Evolutionary conservation across 1,140 invertebrate genomes (phyloP).

Genomic region (Notospermus geniculatus): DNA sequence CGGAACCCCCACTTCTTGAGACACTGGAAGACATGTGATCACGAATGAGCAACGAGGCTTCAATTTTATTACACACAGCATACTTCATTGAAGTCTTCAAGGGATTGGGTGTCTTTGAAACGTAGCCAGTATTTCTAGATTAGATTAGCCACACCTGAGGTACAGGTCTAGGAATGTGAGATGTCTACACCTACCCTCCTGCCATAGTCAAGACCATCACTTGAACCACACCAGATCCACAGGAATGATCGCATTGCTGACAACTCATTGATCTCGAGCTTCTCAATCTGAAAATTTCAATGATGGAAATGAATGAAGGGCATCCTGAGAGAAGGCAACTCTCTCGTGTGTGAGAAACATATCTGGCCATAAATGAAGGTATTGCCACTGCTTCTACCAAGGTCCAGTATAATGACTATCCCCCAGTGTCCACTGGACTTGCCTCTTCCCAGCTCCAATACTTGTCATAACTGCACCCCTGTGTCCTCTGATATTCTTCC

Average conservation of each 20-base stretch:
- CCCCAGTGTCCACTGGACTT: no score
- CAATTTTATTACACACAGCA: no score
- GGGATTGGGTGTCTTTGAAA: no score
- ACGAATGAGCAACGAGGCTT: no score
- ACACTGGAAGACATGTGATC: slow-evolving; percentile 74
- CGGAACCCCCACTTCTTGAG: slow-evolving; percentile 95
- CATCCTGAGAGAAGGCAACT: no score
- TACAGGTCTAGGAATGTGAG: background rate
- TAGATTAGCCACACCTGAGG: background rate
- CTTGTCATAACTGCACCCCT: slow-evolving; percentile 71
- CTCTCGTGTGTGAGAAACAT: no score
- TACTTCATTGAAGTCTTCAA: no score
- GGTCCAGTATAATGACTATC: no score
- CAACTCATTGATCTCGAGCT: slow-evolving; percentile 85
- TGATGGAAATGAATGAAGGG: no score
- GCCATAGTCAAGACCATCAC: slow-evolving; percentile 62
- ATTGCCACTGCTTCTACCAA: background rate
- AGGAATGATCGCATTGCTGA: slow-evolving; percentile 91
- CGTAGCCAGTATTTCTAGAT: no score
- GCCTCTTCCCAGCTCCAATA: slow-evolving; percentile 95
- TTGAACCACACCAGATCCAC: slow-evolving; percentile 77
- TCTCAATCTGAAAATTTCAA: slow-evolving; percentile 75
- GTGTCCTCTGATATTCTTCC: slow-evolving; percentile 83
- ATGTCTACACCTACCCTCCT: slow-evolving; percentile 58
- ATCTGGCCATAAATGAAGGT: background rate